These are phyloP conservation scores for Acanthaster planci DNA, from an alignment of 35 echinoderm and acorn worm genomes.

Conservation along the genomic window DNA sequence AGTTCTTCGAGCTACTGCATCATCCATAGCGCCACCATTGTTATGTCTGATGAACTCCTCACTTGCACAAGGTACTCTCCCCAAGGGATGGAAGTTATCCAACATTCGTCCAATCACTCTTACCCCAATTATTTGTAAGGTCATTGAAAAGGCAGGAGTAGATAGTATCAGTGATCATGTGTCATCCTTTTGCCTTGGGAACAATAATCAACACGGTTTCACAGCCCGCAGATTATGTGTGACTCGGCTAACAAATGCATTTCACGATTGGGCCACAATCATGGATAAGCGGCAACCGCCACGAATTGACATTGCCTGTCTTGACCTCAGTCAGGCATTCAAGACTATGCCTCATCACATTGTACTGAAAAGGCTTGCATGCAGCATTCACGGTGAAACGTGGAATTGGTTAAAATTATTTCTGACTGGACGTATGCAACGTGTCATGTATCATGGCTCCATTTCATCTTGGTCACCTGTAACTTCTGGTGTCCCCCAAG, in stretches of 20 bases:
- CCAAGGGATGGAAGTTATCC: conserved; percentile 35
- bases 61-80: background rate
- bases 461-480: conserved; percentile 41
- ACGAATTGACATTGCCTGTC: conserved; percentile 18
- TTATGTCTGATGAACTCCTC: background rate
- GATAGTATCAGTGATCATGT: conserved; percentile 34
- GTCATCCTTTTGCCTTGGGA: background rate
- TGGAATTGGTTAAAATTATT: conserved; percentile 31
- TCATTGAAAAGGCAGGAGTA: conserved; percentile 32
- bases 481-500: conserved; percentile 52
- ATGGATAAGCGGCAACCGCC: conserved; percentile 8
- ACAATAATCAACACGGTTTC: conserved; percentile 29
- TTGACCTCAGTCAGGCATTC: conserved; percentile 44
- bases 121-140: conserved; percentile 46
- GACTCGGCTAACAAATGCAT: conserved; percentile 17
- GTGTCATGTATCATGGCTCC: conserved; percentile 20
- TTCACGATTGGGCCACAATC: conserved; percentile 27
- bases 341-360: conserved; percentile 35
- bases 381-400: conserved; percentile 22
- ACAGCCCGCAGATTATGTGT: background rate
- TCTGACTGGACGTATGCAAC: conserved; percentile 9
- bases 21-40: background rate
- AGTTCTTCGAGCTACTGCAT: background rate
- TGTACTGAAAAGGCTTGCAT: background rate
- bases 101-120: conserved; percentile 23